phyloP scores from a whole-genome alignment of 2,113 vertebrate genomes.

The Seriola dumerili region DNA sequence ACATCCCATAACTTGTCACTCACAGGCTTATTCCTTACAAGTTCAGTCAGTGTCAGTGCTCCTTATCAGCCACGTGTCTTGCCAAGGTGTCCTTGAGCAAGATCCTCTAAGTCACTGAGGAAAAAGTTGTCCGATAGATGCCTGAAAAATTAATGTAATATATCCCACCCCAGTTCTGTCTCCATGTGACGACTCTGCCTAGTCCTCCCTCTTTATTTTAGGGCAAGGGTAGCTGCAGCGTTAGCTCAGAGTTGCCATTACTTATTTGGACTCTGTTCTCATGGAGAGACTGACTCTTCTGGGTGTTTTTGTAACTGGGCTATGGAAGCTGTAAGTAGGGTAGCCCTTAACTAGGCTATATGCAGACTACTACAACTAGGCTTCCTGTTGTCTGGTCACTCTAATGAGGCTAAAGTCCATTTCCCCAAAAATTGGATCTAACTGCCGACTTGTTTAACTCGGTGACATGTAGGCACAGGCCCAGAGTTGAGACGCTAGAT shows the following conservation, averaged over 20 bases:
- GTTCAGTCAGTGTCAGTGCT: slow-evolving; percentile 34
- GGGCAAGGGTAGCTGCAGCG: slow-evolving; percentile 35
- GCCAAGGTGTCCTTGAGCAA: slow-evolving; percentile 56
- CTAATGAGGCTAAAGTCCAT: slow-evolving; percentile 62
- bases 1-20: slow-evolving; percentile 28
- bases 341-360: slow-evolving; percentile 74
- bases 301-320: slow-evolving; percentile 78
- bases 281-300: slow-evolving; percentile 69
- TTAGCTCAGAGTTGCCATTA: slow-evolving; percentile 74
- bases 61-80: slow-evolving; percentile 51
- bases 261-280: slow-evolving; percentile 68
- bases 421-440: slow-evolving; percentile 38
- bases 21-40: slow-evolving; percentile 10
- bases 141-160: slow-evolving; percentile 69
- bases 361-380: slow-evolving; percentile 45
- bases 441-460: slow-evolving; percentile 8
- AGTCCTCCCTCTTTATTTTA: slow-evolving; percentile 58
- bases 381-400: slow-evolving; percentile 47
- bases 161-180: slow-evolving; percentile 51
- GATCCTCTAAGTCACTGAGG: slow-evolving; percentile 52
- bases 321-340: slow-evolving; percentile 78
- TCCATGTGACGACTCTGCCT: slow-evolving; percentile 45
- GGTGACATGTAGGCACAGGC: neutral
- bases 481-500: neutral
- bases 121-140: slow-evolving; percentile 55